Percentiles rank a stretch among this genome's conserved stretches.
These are phyloP conservation scores for Cyclophora punctaria DNA, from an alignment of 2,888 invertebrate genomes.

Conservation along the genomic window DNA sequence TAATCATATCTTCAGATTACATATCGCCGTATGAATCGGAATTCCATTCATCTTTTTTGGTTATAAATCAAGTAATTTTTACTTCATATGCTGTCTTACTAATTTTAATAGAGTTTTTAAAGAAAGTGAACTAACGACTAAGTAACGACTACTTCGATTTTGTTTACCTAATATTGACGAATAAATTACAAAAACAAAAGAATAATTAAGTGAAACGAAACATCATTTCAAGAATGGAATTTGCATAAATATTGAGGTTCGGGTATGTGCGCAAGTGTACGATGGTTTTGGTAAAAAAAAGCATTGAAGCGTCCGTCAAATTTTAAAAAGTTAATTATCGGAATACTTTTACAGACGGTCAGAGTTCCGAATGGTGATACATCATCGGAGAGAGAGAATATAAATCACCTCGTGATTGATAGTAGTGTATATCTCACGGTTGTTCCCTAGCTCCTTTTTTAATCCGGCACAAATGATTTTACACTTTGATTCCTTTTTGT, in stretches of 20 bases:
- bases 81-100: too few relatives aligned
- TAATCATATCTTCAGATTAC: conserved; percentile 5
- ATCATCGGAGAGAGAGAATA: conserved; percentile 64
- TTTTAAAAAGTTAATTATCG: conserved; percentile 73
- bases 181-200: too few relatives aligned
- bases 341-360: conserved; percentile 53
- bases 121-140: too few relatives aligned
- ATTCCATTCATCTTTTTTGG: conserved; percentile 1
- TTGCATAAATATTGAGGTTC: conserved; percentile 17
- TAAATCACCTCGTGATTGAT: conserved; percentile 73
- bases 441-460: conserved; percentile 68
- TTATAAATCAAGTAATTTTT: background rate
- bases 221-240: conserved; percentile 16
- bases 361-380: conserved; percentile 54
- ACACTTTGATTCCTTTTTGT: conserved; percentile 66
- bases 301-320: conserved; percentile 68
- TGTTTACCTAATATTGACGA: background rate
- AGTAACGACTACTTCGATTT: background rate
- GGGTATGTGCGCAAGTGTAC: conserved; percentile 7
- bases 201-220: too few relatives aligned
- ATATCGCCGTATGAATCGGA: conserved; percentile 7
- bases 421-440: conserved; percentile 68
- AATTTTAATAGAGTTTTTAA: too few relatives aligned
- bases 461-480: conserved; percentile 72
- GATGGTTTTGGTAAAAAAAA: conserved; percentile 23